Evolutionary conservation across 2,113 vertebrate species (phyloP).

Genomic region (Cryptoleucopteryx plumbea): DNA sequence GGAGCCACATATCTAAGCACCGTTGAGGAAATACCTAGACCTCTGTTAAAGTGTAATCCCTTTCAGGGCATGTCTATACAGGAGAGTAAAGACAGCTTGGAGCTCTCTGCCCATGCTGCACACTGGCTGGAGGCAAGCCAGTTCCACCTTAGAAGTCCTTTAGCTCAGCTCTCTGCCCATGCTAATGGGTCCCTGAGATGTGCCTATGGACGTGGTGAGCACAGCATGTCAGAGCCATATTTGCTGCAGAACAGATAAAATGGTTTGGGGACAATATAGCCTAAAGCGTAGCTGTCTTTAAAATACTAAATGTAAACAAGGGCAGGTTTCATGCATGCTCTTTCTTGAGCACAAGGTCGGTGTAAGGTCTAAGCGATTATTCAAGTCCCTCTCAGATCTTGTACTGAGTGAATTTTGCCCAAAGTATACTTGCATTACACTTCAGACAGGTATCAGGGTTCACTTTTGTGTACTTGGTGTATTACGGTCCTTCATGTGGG

Average conservation of each 20-base stretch:
- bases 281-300: background rate
- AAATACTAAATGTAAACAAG: background rate
- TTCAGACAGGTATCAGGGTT: background rate
- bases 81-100: background rate
- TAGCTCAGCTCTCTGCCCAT: background rate
- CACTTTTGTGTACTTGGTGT: background rate
- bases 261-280: background rate
- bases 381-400: background rate
- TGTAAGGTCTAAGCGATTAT: background rate
- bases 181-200: background rate
- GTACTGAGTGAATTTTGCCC: background rate
- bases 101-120: background rate
- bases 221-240: background rate
- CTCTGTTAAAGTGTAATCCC: slow-evolving; percentile 61
- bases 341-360: background rate
- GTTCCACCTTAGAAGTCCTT: background rate
- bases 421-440: background rate
- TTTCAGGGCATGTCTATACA: background rate
- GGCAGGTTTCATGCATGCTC: background rate
- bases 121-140: background rate
- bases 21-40: slow-evolving; percentile 16
- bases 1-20: slow-evolving; percentile 33
- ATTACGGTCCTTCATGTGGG: background rate
- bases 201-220: background rate
- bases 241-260: background rate